Percentiles rank a stretch among this genome's conserved stretches.
Conservation (phyloP, 2,888 invertebrate genomes). For the Tethea ocularis region DNA sequence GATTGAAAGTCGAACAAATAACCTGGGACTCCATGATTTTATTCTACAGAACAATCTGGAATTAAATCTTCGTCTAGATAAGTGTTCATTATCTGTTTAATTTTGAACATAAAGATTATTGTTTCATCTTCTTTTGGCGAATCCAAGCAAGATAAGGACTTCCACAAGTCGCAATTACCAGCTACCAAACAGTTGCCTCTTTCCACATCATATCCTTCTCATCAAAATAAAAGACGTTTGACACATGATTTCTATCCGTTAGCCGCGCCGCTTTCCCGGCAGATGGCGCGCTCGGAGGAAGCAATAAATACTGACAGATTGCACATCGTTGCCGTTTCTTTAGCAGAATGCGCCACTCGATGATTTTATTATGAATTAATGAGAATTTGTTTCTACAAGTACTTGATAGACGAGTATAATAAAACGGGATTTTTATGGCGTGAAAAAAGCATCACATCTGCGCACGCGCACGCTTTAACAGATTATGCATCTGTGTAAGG, state of each 20-base stretch:
- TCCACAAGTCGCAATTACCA: background rate
- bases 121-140: too few species aligned
- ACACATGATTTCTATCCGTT: constrained; percentile 11
- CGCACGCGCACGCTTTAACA: background rate
- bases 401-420: background rate
- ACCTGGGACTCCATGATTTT: too few species aligned
- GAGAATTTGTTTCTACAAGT: background rate
- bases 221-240: constrained; percentile 1
- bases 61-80: too few species aligned
- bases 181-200: background rate
- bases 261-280: constrained; percentile 11
- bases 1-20: too few species aligned
- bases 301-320: constrained; percentile 16
- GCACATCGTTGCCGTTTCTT: constrained; percentile 10
- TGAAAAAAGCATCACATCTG: background rate
- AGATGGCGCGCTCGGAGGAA: constrained; percentile 8
- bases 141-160: too few species aligned
- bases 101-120: too few species aligned
- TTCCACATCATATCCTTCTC: background rate
- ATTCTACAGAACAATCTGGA: too few species aligned
- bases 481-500: background rate
- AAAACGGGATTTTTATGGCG: background rate
- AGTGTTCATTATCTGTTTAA: too few species aligned
- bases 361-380: background rate
- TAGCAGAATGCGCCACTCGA: constrained; percentile 17